These are phyloP conservation scores for Caerostris darwini DNA, from an alignment of 1,140 invertebrate genomes.

Conservation along the genomic window DNA sequence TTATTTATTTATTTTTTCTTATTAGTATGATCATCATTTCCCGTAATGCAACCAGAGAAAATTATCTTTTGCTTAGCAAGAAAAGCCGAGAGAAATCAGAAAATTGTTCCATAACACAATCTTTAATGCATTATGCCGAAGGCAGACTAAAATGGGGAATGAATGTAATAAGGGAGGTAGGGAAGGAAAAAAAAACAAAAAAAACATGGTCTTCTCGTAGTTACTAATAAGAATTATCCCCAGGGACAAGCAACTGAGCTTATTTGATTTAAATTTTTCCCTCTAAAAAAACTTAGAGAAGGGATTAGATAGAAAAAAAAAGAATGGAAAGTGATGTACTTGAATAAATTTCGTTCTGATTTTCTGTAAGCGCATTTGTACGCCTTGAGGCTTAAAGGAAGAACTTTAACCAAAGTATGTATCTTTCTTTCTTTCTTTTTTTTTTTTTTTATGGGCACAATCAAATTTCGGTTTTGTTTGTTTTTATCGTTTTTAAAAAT, in stretches of 20 bases:
- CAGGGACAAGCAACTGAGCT: constrained; percentile 62
- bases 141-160: constrained; percentile 71
- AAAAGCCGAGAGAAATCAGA: constrained; percentile 57
- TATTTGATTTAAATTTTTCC: constrained; percentile 75
- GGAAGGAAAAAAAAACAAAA: neutral
- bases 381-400: constrained; percentile 38
- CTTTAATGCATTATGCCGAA: constrained; percentile 72
- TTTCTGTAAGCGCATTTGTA: constrained; percentile 68
- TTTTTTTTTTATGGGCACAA: constrained; percentile 18
- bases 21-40: constrained; percentile 69
- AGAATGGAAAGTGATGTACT: constrained; percentile 54
- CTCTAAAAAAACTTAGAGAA: constrained; percentile 33
- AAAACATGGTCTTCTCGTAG: constrained; percentile 59
- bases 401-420: constrained; percentile 49
- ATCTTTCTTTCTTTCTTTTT: neutral
- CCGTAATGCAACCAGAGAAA: constrained; percentile 44
- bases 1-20: constrained; percentile 56
- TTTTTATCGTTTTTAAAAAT: constrained; percentile 43
- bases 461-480: neutral
- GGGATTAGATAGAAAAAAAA: constrained; percentile 38
- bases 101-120: constrained; percentile 76
- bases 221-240: constrained; percentile 74
- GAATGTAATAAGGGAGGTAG: constrained; percentile 56
- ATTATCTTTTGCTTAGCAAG: constrained; percentile 63
- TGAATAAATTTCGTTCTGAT: constrained; percentile 69